A percentile compares a stretch with the other conserved stretches of the same genome.
phyloP scores from a whole-genome alignment of 2,797 vertebrate species.

The Antrozous pallidus region DNA sequence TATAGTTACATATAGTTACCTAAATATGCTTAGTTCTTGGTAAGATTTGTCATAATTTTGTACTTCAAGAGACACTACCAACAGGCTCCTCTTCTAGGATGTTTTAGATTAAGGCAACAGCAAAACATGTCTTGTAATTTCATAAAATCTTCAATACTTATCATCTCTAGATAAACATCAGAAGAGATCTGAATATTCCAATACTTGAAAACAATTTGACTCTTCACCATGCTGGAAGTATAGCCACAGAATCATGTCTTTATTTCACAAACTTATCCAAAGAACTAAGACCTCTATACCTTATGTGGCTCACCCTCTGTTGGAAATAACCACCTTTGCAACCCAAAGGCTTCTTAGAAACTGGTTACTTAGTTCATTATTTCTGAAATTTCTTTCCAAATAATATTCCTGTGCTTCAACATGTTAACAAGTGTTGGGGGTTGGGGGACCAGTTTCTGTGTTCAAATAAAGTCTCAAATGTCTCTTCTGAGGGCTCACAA shows the following conservation, averaged over 20 bases:
- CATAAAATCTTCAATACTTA: background rate
- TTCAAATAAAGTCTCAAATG: background rate
- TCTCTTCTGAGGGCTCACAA: background rate
- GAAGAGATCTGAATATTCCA: background rate
- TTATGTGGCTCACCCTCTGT: background rate
- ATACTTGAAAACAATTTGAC: background rate
- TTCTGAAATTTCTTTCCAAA: slow-evolving; percentile 2
- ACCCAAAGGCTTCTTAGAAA: background rate
- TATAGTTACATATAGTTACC: no score
- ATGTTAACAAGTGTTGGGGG: background rate
- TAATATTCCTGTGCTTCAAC: background rate
- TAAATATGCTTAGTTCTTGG: slow-evolving; percentile 19
- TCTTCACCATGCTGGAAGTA: background rate
- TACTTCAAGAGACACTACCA: background rate
- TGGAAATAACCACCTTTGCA: slow-evolving; percentile 1
- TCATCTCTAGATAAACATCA: background rate
- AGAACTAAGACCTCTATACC: background rate
- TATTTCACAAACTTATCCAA: slow-evolving; percentile 15
- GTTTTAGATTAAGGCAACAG: background rate
- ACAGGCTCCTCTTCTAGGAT: background rate
- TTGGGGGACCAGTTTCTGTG: background rate
- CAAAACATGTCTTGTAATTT: slow-evolving; percentile 35
- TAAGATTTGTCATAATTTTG: slow-evolving; percentile 36
- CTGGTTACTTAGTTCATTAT: background rate
- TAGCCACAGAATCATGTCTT: background rate